phyloP scores from a whole-genome alignment of 2,888 invertebrate genomes.

The Rosalia funebris region DNA sequence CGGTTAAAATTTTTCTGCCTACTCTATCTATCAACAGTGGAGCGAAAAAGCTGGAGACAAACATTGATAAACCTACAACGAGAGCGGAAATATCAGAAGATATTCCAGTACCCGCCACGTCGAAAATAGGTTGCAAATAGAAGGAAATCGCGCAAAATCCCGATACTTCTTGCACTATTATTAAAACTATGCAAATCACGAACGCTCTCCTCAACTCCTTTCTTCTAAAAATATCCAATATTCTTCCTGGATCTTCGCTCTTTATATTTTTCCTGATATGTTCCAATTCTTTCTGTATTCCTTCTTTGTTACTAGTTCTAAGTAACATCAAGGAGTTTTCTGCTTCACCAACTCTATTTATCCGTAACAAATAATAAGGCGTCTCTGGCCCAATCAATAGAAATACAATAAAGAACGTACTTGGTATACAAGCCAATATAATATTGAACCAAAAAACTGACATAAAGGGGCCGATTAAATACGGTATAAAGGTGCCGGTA shows the following conservation, averaged over 20 bases:
- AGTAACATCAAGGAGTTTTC: conserved; percentile 67
- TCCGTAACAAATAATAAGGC: conserved; percentile 74
- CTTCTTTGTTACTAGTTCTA: conserved; percentile 64
- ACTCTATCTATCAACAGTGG: conserved; percentile 81
- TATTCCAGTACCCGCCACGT: conserved; percentile 71
- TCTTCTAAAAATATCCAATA: conserved; percentile 71
- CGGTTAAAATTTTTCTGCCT: conserved; percentile 78
- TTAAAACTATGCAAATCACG: conserved; percentile 75
- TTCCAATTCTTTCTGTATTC: conserved; percentile 65
- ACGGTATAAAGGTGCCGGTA: conserved; percentile 76
- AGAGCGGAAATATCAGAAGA: conserved; percentile 76
- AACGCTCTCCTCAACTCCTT: conserved; percentile 78
- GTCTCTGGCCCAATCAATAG: conserved; percentile 83
- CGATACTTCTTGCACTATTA: conserved; percentile 82
- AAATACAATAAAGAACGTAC: conserved; percentile 65
- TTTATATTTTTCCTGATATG: conserved; percentile 60
- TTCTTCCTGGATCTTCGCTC: conserved; percentile 63
- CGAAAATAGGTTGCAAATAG: conserved; percentile 73
- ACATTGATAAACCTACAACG: conserved; percentile 73
- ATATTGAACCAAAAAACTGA: conserved; percentile 72
- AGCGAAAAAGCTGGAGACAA: conserved; percentile 73
- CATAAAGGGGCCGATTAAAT: conserved; percentile 76
- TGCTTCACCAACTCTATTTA: conserved; percentile 71
- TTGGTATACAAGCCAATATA: conserved; percentile 60
- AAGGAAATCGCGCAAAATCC: conserved; percentile 62